These are phyloP conservation scores for Thyatira batis DNA, from an alignment of 2,888 invertebrate species.

Conservation along the genomic window DNA sequence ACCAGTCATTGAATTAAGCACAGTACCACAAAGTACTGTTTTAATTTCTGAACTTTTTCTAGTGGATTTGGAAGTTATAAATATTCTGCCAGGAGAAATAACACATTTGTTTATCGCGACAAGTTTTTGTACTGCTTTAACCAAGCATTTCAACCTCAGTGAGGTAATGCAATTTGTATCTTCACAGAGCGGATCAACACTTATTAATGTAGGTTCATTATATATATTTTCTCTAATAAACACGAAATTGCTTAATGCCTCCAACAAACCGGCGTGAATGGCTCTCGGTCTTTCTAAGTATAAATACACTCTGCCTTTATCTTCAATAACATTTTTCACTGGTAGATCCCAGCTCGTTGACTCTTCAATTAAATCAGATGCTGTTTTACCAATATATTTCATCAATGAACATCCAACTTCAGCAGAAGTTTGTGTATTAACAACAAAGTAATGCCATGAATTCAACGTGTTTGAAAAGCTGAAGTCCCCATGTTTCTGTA, in stretches of 20 bases:
- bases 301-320: conserved; percentile 73
- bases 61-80: conserved; percentile 69
- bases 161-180: conserved; percentile 49
- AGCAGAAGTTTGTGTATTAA: conserved; percentile 18
- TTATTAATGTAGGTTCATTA: conserved; percentile 25
- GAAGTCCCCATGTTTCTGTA: conserved; percentile 83
- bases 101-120: conserved; percentile 34
- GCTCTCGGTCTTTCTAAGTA: conserved; percentile 73
- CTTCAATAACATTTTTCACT: conserved; percentile 61
- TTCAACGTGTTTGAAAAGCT: conserved; percentile 82
- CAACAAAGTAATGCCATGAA: conserved; percentile 79
- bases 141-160: conserved; percentile 55
- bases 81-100: conserved; percentile 22
- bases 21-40: conserved; percentile 81
- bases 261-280: conserved; percentile 49
- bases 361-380: conserved; percentile 54
- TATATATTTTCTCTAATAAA: conserved; percentile 39
- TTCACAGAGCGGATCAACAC: conserved; percentile 48
- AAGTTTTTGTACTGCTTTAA: conserved; percentile 53
- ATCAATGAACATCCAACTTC: conserved; percentile 39
- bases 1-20: conserved; percentile 81
- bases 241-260: conserved; percentile 41
- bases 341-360: conserved; percentile 75
- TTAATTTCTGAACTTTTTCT: conserved; percentile 32
- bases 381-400: conserved; percentile 50